Conservation (phyloP, 2,797 vertebrate species). For the Spizella passerina region DNA sequence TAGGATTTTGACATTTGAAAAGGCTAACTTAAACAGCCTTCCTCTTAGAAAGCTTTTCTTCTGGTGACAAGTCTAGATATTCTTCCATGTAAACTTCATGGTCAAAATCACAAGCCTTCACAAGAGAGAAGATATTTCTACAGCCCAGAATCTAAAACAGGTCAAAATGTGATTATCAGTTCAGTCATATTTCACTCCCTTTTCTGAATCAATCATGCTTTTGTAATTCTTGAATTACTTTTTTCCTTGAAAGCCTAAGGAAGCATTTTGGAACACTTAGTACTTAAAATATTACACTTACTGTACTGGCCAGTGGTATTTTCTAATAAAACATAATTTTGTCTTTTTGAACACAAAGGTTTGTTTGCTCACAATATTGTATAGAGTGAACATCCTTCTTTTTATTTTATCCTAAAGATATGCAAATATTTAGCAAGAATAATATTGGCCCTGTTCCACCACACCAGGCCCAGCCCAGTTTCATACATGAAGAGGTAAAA, state of each 20-base stretch:
- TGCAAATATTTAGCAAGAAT: neutral
- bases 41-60: neutral
- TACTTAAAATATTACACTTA: neutral
- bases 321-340: neutral
- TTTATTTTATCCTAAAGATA: neutral
- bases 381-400: neutral
- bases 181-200: neutral
- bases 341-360: neutral
- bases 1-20: slow-evolving; percentile 53
- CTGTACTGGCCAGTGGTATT: neutral
- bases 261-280: neutral
- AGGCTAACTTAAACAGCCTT: slow-evolving; percentile 25
- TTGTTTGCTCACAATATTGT: neutral
- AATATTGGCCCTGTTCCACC: neutral
- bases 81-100: neutral
- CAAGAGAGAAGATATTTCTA: neutral
- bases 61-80: neutral
- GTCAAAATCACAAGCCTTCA: neutral
- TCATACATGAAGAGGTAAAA: neutral
- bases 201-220: neutral
- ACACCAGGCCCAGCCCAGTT: neutral
- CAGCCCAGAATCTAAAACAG: neutral
- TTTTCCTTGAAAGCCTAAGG: neutral
- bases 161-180: neutral
- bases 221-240: neutral